Evolutionary conservation across 1,140 invertebrate genomes (phyloP).

Genomic region (Caenorhabditis latens): DNA sequence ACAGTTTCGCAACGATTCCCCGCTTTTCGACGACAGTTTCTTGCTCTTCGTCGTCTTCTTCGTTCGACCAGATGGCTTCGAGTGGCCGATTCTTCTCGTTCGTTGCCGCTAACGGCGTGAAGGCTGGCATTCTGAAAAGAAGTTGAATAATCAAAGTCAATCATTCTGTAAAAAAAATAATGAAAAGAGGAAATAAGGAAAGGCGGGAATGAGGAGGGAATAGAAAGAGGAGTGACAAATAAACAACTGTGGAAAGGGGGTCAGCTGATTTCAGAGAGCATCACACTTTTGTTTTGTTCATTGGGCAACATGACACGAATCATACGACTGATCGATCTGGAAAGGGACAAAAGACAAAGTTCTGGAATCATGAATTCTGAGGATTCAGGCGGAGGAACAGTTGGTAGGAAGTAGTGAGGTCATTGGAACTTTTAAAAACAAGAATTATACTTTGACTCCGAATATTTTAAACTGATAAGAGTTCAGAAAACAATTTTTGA

Average conservation of each 20-base stretch:
- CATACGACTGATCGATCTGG: background rate
- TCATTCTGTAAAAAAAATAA: background rate
- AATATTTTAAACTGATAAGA: too few species aligned
- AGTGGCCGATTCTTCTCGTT: constrained; percentile 33
- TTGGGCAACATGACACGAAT: background rate
- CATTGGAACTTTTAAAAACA: too few species aligned
- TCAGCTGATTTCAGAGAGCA: constrained; percentile 54
- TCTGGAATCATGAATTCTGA: background rate
- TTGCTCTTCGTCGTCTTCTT: background rate
- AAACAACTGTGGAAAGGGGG: constrained; percentile 14
- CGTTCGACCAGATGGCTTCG: background rate
- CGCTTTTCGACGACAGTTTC: background rate
- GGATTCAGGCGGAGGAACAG: too few species aligned
- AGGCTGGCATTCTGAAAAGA: constrained; percentile 36
- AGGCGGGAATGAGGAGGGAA: background rate
- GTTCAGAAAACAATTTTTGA: too few species aligned
- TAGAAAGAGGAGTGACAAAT: constrained; percentile 9
- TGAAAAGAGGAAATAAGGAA: background rate
- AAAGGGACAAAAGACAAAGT: background rate
- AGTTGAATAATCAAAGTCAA: background rate
- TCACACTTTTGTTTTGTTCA: constrained; percentile 32
- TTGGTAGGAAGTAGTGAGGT: too few species aligned
- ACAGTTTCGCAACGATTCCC: background rate
- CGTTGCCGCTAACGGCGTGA: constrained; percentile 36
- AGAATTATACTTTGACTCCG: too few species aligned